Evolutionary conservation across 2,113 vertebrate genomes (phyloP).

Genomic region (Cichladusa arquata): DNA sequence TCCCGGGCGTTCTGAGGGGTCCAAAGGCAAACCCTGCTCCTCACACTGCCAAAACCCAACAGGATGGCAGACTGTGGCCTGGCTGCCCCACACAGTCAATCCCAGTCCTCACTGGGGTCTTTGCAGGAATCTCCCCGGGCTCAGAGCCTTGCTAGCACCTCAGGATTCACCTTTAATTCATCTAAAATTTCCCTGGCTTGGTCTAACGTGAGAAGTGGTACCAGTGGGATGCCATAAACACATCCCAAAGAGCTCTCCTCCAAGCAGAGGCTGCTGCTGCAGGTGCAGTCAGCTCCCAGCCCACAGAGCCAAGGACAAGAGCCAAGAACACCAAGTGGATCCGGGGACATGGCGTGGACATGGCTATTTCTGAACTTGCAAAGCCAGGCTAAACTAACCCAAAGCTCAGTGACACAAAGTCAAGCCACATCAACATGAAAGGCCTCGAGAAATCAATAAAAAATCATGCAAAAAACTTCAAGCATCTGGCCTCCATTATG

Average conservation of each 20-base stretch:
- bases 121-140: not conserved
- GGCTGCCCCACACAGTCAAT: not conserved
- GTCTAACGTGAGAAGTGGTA: not conserved
- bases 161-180: not conserved
- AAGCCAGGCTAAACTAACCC: not conserved
- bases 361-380: not conserved
- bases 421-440: not conserved
- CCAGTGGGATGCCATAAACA: not conserved
- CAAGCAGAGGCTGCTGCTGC: not conserved
- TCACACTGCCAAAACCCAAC: not conserved
- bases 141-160: not conserved
- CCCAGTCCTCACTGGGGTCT: fast-evolving
- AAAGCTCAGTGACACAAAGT: not conserved
- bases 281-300: not conserved
- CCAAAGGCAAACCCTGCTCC: not conserved
- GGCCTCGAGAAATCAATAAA: not conserved
- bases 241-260: not conserved
- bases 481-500: not conserved
- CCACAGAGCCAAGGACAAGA: not conserved
- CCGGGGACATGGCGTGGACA: fast-evolving
- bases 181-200: not conserved
- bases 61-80: not conserved
- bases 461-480: not conserved
- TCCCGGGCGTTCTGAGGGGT: not conserved
- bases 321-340: not conserved